Conservation (phyloP, 2,888 invertebrate genomes). For the Endomychus coccineus region DNA sequence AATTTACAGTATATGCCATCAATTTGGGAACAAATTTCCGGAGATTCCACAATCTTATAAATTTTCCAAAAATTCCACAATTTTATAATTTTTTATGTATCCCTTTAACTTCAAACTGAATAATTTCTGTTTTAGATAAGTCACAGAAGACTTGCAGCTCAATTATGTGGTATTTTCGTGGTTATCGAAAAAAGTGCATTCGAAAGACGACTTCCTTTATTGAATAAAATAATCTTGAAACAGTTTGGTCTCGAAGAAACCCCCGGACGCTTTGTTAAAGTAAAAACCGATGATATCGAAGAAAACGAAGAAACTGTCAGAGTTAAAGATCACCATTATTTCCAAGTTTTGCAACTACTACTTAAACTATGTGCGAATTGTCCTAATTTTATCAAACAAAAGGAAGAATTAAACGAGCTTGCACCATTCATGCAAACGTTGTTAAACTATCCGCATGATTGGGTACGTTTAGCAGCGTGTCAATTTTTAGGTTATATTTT, state of each 20-base stretch:
- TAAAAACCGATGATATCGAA: slow-evolving; percentile 36
- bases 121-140: slow-evolving; percentile 45
- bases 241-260: slow-evolving; percentile 35
- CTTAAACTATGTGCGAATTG: slow-evolving; percentile 61
- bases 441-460: slow-evolving; percentile 74
- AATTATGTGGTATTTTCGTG: slow-evolving; percentile 73
- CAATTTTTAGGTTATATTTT: slow-evolving; percentile 71
- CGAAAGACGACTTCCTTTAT: slow-evolving; percentile 51
- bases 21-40: too few species aligned
- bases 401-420: slow-evolving; percentile 51
- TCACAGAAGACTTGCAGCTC: slow-evolving; percentile 69
- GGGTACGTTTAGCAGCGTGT: slow-evolving; percentile 74
- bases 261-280: slow-evolving; percentile 55
- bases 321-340: slow-evolving; percentile 64
- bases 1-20: too few species aligned
- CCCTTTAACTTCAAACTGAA: background rate
- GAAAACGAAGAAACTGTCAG: slow-evolving; percentile 52
- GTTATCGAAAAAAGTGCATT: slow-evolving; percentile 67
- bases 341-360: slow-evolving; percentile 65
- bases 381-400: slow-evolving; percentile 50
- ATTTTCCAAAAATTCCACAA: too few species aligned
- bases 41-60: too few species aligned
- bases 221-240: slow-evolving; percentile 52
- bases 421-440: slow-evolving; percentile 62
- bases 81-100: too few species aligned